These are phyloP conservation scores for Cynodonichthys magdalenae DNA, from an alignment of 2,797 vertebrate species.

Conservation along the genomic window DNA sequence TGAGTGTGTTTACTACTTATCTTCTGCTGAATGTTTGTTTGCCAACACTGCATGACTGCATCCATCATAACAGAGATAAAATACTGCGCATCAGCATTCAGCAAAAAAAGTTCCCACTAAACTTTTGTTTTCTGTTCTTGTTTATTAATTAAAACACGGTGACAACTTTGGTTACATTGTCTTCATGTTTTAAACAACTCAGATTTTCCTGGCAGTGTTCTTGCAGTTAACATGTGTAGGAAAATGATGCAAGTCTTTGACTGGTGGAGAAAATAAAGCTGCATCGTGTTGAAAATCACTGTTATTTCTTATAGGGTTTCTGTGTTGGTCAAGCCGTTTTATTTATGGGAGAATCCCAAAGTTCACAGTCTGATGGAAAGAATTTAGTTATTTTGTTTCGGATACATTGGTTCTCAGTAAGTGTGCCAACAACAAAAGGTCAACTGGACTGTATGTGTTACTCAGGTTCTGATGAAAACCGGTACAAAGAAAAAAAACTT, in stretches of 20 bases:
- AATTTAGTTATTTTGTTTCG: background rate
- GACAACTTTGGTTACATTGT: slow-evolving; percentile 4
- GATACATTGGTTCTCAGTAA: background rate
- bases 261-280: background rate
- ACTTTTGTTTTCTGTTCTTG: slow-evolving; percentile 7
- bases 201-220: slow-evolving; percentile 6
- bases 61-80: slow-evolving; percentile 26
- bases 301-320: too few relatives aligned
- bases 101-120: slow-evolving; percentile 1
- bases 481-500: background rate
- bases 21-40: slow-evolving; percentile 46
- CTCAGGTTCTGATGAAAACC: background rate
- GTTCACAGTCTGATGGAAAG: too few relatives aligned
- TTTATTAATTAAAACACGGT: background rate
- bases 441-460: too few relatives aligned
- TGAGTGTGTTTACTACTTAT: slow-evolving; percentile 34
- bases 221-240: background rate
- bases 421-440: background rate
- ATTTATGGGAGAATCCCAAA: too few relatives aligned
- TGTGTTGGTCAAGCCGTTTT: too few relatives aligned
- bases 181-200: slow-evolving; percentile 2
- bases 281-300: background rate
- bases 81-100: slow-evolving; percentile 20
- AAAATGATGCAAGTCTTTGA: background rate
- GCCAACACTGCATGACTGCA: slow-evolving; percentile 42